Base-by-base conservation (phyloP, 2,113 vertebrate species). In the Mirounga angustirostris region DNA sequence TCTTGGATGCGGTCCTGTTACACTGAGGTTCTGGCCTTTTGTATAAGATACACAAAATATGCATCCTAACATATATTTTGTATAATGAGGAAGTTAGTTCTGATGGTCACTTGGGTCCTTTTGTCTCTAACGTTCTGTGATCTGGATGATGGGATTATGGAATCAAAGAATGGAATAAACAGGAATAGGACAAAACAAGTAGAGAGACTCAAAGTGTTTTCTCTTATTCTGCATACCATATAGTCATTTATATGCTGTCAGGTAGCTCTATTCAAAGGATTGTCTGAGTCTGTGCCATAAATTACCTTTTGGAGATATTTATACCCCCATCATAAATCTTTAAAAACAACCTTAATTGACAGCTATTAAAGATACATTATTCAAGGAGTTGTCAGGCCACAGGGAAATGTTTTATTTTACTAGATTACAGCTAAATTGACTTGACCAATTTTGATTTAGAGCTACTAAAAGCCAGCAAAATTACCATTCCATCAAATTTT, bases 391-490 rank as follows among this genome's bases (percentile, higher is more conserved):
- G 52, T 43, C 93, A 96, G 95, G 94, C 80, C 33, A 74, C 4
- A 82, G 6, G 92, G 21, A 33, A 33, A 63, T 85, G 67, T 96
- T 98, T 98, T 74, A 96, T 97, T 98, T 98, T 7, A 89, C 96
- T 97, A 97, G 33, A 15, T 97, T 97, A 98, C 74, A 84, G 88
- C 54, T 94, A 97, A 98, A 98, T 97, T 94, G 95, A 54, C 96
- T 96, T 96, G 81, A 79, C 97, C 98, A 46, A 56, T 98, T 98
- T 97, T 98, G 56, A 97, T 98, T 98, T 98, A 88, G 91, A 97
- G 94, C 94, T 92, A 89, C 65, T 92, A 97, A 82, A 98, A 98
- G 81, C 92, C 78, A 26, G 12, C 26, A 50, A 97, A 93, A 96
- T 97, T 69, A 87, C 40, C 80, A 76, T 96, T 83, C 83, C 61